phyloP scores from a whole-genome alignment of 2,797 vertebrate species.

The Ceryle rudis region DNA sequence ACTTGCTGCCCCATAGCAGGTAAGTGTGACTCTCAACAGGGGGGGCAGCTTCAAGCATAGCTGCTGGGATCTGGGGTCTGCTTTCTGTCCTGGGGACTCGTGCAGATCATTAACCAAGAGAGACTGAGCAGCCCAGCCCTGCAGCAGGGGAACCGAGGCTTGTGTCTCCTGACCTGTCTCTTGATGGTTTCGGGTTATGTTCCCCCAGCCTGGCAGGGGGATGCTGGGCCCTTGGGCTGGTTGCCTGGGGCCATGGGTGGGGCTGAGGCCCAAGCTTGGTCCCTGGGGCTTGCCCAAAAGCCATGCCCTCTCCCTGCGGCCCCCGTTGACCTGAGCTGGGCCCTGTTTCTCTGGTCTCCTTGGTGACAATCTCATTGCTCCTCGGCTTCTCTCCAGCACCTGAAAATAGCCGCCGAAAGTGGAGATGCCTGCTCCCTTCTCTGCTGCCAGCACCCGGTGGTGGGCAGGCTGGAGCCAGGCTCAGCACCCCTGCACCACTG shows the following conservation, averaged over 20 bases:
- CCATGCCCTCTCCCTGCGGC: background rate
- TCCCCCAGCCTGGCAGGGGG: no score
- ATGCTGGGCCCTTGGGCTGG: no score
- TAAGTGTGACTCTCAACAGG: background rate
- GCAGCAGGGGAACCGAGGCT: background rate
- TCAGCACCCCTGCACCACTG: background rate
- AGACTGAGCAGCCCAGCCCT: background rate
- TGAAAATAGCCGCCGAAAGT: conserved; percentile 72
- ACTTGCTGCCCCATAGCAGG: background rate
- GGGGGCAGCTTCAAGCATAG: background rate
- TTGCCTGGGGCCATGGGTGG: no score
- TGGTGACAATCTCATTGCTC: conserved; percentile 55
- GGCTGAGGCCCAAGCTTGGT: background rate
- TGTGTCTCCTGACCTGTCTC: background rate
- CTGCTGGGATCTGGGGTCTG: background rate
- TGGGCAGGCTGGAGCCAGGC: background rate
- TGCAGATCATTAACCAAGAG: rapidly evolving
- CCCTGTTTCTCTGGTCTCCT: conserved; percentile 60
- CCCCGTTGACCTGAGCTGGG: background rate
- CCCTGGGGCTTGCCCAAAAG: background rate
- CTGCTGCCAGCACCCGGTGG: background rate
- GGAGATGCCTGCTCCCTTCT: conserved; percentile 50
- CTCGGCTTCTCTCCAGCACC: conserved; percentile 64
- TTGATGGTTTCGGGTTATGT: background rate
- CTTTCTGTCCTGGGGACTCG: background rate